phyloP scores from a whole-genome alignment of 2,113 vertebrate genomes.

The Tachuris rubrigastra region DNA sequence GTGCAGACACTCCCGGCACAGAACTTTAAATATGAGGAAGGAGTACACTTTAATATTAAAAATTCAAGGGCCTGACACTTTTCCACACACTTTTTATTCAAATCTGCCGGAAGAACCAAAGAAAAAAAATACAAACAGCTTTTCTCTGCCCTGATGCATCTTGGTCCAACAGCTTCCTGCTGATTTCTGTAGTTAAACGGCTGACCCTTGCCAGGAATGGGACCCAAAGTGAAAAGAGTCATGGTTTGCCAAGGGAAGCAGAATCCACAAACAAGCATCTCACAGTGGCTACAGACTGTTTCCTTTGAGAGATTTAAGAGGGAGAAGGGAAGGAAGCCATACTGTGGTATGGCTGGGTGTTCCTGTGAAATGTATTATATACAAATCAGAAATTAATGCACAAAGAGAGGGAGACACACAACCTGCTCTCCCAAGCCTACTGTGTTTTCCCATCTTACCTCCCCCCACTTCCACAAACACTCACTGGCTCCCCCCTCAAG shows the following conservation, averaged over 20 bases:
- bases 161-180: conserved; percentile 34
- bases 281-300: background rate
- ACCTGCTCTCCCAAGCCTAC: background rate
- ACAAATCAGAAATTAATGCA: background rate
- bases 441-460: background rate
- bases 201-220: conserved; percentile 51
- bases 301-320: background rate
- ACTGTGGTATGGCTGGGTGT: background rate
- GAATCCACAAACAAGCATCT: conserved; percentile 58
- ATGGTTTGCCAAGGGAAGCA: conserved; percentile 41
- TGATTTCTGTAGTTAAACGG: conserved; percentile 48
- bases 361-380: background rate
- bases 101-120: background rate
- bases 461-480: background rate
- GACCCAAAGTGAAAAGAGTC: conserved; percentile 43
- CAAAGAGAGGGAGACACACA: background rate
- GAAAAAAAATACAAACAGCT: background rate
- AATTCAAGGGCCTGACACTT: background rate
- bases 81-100: conserved; percentile 3
- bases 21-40: background rate
- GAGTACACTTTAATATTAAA: background rate
- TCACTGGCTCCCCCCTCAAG: background rate
- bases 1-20: background rate
- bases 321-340: background rate
- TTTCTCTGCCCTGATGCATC: conserved; percentile 33